These are phyloP conservation scores for Agonopterix heracliana DNA, from an alignment of 2,888 invertebrate species.

Conservation along the genomic window DNA sequence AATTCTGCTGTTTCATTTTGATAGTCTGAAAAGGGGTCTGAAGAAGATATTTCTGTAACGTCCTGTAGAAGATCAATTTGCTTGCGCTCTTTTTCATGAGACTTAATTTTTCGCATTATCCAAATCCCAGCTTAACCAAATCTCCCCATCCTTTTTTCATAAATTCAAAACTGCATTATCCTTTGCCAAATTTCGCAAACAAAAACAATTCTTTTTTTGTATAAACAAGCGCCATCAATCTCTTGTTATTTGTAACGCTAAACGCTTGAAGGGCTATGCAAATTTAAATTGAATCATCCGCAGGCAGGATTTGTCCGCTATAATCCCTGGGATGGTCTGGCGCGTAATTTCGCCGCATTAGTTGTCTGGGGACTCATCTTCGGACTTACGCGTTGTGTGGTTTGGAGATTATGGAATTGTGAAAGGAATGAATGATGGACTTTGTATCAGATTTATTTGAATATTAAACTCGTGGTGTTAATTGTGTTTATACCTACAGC, in stretches of 20 bases:
- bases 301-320: slow-evolving; percentile 37
- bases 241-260: slow-evolving; percentile 22
- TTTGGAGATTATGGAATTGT: not conserved
- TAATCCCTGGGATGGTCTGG: slow-evolving; percentile 25
- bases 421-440: too few species aligned
- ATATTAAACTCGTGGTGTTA: too few species aligned
- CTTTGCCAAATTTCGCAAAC: not conserved
- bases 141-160: too few species aligned
- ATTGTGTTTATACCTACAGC: too few species aligned
- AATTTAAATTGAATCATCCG: slow-evolving; percentile 62
- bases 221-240: slow-evolving; percentile 11
- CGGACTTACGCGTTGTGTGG: slow-evolving; percentile 22
- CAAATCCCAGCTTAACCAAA: too few species aligned
- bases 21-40: too few species aligned
- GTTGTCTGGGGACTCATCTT: slow-evolving; percentile 28
- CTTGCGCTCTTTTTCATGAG: too few species aligned
- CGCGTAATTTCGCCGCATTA: slow-evolving; percentile 18
- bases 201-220: not conserved
- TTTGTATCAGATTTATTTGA: too few species aligned
- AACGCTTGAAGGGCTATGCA: slow-evolving; percentile 38
- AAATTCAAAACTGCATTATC: not conserved
- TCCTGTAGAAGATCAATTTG: too few species aligned
- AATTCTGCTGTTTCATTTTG: too few species aligned
- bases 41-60: too few species aligned
- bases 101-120: too few species aligned